Evolutionary conservation across 2,113 vertebrate genomes (phyloP), one percentile per base, ranked within the genome.

Genomic region (Tychaedon coryphoeus): DNA sequence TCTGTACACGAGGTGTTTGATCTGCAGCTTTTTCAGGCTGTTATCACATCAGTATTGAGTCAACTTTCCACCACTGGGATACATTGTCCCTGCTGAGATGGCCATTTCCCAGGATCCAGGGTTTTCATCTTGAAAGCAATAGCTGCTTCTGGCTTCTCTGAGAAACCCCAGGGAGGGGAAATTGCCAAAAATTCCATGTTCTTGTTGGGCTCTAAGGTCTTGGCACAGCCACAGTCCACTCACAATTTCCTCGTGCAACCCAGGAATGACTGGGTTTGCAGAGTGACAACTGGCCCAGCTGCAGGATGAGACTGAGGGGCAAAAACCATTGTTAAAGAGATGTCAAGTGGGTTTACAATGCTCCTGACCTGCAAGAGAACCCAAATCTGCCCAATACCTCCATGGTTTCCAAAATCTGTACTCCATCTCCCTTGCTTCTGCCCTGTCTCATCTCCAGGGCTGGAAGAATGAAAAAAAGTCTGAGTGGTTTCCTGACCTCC

Each of bases 401-500:
- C 36, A 34, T 1, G 2, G 8, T 12, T 86, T 90, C 62, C 58
- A 70, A 57, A 83, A 61, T 43, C 45, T 57, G 9, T 42, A 28
- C n/a, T 31, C 33, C 22, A 50, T 45, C 31, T 92, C 82, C 54
- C 26, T 14, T 16, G 26, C 22, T 86, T 64, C 86, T 48, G 24
- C 2, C 1, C 1, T 3, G 25, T 51, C 53, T 72, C 43, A 12
- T 53, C 31, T 77, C 51, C 0, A 0, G 19, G n/a, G 3, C 28
- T 42, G 26, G 20, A 91, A 74, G 38, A 33, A 26, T 57, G 33
- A 75, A 71, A 73, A 18, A 72, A 53, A 43, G 4, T 29, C 45
- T 7, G 25, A 69, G 40, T 75, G n/a, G 22, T 64, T 93, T 90
- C 61, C 82, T 75, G 82, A 71, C 11, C 13, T 93, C 22, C 8